Conservation (phyloP, 2,888 invertebrate species). For the Athalia cordata region DNA sequence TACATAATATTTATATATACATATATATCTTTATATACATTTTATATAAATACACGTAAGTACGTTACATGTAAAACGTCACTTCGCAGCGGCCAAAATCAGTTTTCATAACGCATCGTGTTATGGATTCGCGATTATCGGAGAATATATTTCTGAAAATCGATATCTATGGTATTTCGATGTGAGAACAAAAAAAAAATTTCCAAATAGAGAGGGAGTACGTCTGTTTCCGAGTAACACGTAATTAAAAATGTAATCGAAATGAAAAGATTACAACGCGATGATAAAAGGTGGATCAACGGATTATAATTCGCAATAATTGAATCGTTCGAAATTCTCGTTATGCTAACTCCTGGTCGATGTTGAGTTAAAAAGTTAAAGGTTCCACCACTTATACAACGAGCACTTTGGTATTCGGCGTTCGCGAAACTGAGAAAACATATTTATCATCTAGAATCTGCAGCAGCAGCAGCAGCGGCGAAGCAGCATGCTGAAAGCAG, state of each 20-base stretch:
- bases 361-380: no score
- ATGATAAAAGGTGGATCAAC: neutral
- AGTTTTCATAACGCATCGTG: neutral
- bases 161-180: neutral
- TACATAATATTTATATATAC: no score
- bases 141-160: no score
- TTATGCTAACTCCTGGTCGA: neutral
- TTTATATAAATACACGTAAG: no score
- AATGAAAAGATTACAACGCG: neutral
- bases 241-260: neutral
- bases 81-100: neutral
- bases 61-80: no score
- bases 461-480: neutral
- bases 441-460: conserved; percentile 42
- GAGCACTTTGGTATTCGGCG: neutral
- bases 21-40: no score
- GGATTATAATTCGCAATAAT: neutral
- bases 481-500: no score
- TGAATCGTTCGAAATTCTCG: neutral
- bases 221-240: no score
- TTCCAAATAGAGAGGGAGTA: neutral
- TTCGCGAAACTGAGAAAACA: conserved; percentile 35
- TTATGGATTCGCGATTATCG: neutral
- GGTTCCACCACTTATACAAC: neutral
- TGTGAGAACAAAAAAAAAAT: neutral